Base-by-base conservation (phyloP, 1,140 invertebrate species). In the Trachymyrmex cornetzi region DNA sequence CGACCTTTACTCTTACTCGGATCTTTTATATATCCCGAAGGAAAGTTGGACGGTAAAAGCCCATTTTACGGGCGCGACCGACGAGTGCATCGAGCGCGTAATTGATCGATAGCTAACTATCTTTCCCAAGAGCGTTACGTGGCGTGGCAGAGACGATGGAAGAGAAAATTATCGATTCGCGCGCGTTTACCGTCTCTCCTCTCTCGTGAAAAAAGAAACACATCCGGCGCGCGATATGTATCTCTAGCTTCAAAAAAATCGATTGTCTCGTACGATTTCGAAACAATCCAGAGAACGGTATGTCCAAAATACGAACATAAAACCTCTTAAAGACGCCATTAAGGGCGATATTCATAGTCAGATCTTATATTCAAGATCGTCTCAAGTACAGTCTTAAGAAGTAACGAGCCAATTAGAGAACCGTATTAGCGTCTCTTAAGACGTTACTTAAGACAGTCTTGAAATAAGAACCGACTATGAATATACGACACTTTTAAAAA, bases 1-100 rank as follows among this genome's bases (percentile, higher is more conserved):
- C 69, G 77, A 80, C 57, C 77, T 88, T 72, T 81, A 81, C 79
- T 81, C 66, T 81, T 81, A 81, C 64, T 81, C 34, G 34, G 22
- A 71, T 81, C 64, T 81, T 44, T 81, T 38, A 44, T 71, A 71
- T 48, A 69, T 81, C 79, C 79, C 66, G 34, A 55, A 71, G 34
- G 79, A 81, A 81, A 81, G 79, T 81, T 81, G 50, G 50, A 69
- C 27, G 79, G 34, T 71, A 71, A 81, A 59, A 81, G 64, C 50
- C 64, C 77, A 81, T 71, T 81, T 81, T 81, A 71, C 79, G 77
- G 48, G 64, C 50, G 79, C 77, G 69, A 30, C 27, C 77, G 50
- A 22, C 50, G 48, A 30, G 66, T 57, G 79, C 53, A 57, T 71
- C 66, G 55, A 53, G 64, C 64, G 11, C 30, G 66, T 81, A 81